A percentile compares a stretch with the other conserved stretches of the same genome.
Conservation (phyloP, 2,888 invertebrate genomes). For the Pecten maximus region DNA sequence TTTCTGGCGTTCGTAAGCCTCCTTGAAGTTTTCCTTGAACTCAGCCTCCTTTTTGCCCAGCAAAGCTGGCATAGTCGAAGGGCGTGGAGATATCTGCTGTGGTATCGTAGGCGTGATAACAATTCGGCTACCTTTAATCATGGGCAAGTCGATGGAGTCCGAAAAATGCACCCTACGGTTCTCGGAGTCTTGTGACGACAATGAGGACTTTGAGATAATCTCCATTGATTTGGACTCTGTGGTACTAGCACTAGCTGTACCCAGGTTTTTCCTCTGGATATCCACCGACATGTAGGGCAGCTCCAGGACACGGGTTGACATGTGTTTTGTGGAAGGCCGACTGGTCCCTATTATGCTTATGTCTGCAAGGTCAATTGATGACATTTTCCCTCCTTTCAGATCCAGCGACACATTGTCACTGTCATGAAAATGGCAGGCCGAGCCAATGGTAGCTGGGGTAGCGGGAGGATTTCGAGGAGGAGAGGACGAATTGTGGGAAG, state of each 20-base stretch:
- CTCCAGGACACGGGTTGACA: slow-evolving; percentile 50
- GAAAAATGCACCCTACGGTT: slow-evolving; percentile 61
- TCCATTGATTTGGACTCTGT: slow-evolving; percentile 50
- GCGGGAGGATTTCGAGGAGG: slow-evolving; percentile 61
- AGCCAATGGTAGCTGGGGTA: slow-evolving; percentile 55
- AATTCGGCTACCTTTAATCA: slow-evolving; percentile 61
- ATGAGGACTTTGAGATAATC: slow-evolving; percentile 44
- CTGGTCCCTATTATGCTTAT: slow-evolving; percentile 50
- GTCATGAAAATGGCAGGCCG: slow-evolving; percentile 22
- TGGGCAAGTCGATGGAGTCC: slow-evolving; percentile 58
- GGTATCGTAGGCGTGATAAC: slow-evolving; percentile 40
- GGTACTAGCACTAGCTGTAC: slow-evolving; percentile 50
- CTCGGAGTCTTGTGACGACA: slow-evolving; percentile 42
- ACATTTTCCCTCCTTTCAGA: neutral
- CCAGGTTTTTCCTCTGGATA: slow-evolving; percentile 61
- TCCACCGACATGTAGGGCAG: slow-evolving; percentile 62
- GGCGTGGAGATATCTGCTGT: slow-evolving; percentile 49
- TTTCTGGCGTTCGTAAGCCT: neutral
- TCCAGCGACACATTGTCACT: neutral
- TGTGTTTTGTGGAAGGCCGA: slow-evolving; percentile 50
- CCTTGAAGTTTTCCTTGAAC: neutral
- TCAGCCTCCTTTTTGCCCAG: slow-evolving; percentile 39
- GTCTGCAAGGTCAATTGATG: neutral
- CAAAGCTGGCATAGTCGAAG: slow-evolving; percentile 63
- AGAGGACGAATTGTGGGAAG: neutral